Percentiles rank a stretch among this genome's conserved stretches.
These are phyloP conservation scores for Myrmophylax atrothorax DNA, from an alignment of 2,113 vertebrate genomes.

Conservation along the genomic window DNA sequence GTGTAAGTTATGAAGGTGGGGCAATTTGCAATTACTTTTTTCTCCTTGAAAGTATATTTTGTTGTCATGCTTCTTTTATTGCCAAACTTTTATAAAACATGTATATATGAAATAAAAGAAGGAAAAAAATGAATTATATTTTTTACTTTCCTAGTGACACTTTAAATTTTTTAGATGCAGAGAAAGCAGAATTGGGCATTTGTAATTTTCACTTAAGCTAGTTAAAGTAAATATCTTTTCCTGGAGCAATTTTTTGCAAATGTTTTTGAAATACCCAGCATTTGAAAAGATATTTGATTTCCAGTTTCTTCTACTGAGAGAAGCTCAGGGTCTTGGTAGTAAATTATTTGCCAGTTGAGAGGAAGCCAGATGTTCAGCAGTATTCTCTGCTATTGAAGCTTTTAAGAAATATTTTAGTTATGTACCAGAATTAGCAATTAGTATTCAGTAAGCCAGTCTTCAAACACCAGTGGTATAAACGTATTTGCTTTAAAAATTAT, in stretches of 20 bases:
- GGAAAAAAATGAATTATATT: not conserved
- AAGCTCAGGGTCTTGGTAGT: not conserved
- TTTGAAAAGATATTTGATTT: not conserved
- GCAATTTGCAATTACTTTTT: not conserved
- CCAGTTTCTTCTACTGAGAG: not conserved
- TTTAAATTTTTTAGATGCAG: not conserved
- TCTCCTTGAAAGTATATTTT: not conserved
- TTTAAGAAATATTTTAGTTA: conserved; percentile 4
- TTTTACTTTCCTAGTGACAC: not conserved
- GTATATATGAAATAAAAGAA: not conserved
- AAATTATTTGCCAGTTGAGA: conserved; percentile 8
- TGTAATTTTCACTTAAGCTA: not conserved
- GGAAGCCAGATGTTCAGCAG: conserved; percentile 32
- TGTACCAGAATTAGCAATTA: conserved; percentile 32
- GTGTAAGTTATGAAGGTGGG: rapidly evolving
- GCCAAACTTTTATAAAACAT: not conserved
- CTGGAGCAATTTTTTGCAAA: not conserved
- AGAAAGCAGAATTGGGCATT: not conserved
- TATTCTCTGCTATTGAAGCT: not conserved
- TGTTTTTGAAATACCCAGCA: not conserved
- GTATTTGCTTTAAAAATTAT: conserved; percentile 49
- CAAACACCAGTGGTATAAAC: not conserved
- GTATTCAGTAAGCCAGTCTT: conserved; percentile 17
- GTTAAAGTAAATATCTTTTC: not conserved
- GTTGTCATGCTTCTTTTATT: not conserved